Evolutionary conservation across 2,113 vertebrate species (phyloP).

Genomic region (Sinocyclocheilus anshuiensis): DNA sequence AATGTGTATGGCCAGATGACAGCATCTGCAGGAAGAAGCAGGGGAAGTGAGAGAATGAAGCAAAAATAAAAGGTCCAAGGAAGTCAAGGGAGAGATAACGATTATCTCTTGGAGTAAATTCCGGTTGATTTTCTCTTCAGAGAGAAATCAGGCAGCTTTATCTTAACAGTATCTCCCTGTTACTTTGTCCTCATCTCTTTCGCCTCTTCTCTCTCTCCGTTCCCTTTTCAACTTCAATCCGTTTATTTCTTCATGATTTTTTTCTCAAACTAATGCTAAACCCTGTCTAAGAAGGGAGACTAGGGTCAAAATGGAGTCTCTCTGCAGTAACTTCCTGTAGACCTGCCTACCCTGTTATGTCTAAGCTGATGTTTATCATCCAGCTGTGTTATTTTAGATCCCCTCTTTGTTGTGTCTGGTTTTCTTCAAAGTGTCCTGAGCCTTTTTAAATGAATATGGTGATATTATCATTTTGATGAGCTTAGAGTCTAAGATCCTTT

Average conservation of each 20-base stretch:
- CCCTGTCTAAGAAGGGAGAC: not conserved
- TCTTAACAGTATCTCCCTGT: not conserved
- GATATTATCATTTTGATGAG: slow-evolving; percentile 24
- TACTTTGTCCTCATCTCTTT: not conserved
- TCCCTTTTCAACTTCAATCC: not conserved
- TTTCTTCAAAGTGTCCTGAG: slow-evolving; percentile 34
- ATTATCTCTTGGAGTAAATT: slow-evolving; percentile 54
- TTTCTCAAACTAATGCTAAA: not conserved
- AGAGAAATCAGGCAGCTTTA: not conserved
- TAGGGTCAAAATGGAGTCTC: slow-evolving; percentile 13
- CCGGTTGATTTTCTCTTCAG: slow-evolving; percentile 28
- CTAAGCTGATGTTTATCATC: slow-evolving; percentile 34
- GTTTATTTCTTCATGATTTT: not conserved
- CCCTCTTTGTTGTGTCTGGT: slow-evolving; percentile 37
- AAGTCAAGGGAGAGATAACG: slow-evolving; percentile 44
- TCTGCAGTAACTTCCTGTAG: slow-evolving; percentile 32
- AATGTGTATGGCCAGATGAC: not conserved
- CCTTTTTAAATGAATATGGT: slow-evolving; percentile 21
- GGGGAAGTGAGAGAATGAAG: not conserved
- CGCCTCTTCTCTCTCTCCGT: not conserved
- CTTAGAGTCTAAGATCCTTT: not conserved
- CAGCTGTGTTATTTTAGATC: slow-evolving; percentile 39
- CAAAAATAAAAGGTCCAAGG: not conserved
- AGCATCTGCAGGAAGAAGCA: not conserved
- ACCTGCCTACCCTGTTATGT: slow-evolving; percentile 34